Base-by-base conservation (phyloP, 2,888 invertebrate genomes). In the Amblyteles armatorius region DNA sequence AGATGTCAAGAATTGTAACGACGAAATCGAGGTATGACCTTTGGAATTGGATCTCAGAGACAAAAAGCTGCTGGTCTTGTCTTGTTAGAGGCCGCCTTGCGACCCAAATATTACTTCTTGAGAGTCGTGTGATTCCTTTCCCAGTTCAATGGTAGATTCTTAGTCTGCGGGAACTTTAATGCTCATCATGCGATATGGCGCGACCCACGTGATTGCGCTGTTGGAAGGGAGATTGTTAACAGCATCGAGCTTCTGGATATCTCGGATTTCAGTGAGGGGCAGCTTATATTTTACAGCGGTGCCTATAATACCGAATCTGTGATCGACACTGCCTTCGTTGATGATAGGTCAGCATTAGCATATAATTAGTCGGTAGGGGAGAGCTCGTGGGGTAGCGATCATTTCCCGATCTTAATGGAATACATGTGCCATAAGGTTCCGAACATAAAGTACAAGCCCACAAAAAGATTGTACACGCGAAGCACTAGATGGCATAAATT, bases 81-180 rank as follows among this genome's bases (percentile, higher is more conserved):
- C 74, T 2, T 83, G 83, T 26, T 86, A 86, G n/a, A 16, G 79
- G 29, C 79, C 81, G 11, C 74, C 78, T 5, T 36, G 36, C 48
- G 13, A 19, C 3, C 3, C 5, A 1, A 16, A 16, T 2, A 73
- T 86, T 19, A 33, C 16, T 29, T 3, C 7, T 13, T 40, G 7
- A 0, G 80, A 78, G 16, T 81, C 81, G 81, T 22, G 36, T 22
- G 3, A 13, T 84, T 76, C 52, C 71, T 84, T 33, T 36, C 69
- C 65, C 86, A 84, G 67, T 86, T 86, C 57, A 69, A 50, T 5
- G 67, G 50, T 4, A 63, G 22, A 60, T 83, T 77, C 63, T 26
- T 84, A 22, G n/a, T 81, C 13, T 68, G 52, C 1, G 85, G 82
- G 7, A 71, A 83, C n/a, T 85, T 85, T 40, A 83, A 85, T 13